Evolutionary conservation across 2,797 vertebrate genomes (phyloP).

Genomic region (Hyperoplus lanceolatus): DNA sequence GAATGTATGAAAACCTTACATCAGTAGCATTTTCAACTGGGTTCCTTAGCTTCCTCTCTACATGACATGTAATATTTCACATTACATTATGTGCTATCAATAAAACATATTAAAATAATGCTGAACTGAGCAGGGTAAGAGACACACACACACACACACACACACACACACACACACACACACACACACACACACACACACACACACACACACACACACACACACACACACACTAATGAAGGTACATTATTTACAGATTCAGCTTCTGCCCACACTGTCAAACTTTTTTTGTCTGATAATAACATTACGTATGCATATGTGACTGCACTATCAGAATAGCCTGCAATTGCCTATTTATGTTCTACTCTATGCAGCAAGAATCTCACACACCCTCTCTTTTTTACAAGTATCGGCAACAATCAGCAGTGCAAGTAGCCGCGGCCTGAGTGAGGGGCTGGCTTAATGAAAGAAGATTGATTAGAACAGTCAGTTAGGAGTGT

Average conservation of each 20-base stretch:
- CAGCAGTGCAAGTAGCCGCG: slow-evolving; percentile 7
- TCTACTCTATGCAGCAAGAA: slow-evolving; percentile 14
- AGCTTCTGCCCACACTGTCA: background rate
- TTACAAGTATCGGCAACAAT: slow-evolving; percentile 24
- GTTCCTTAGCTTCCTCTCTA: too few species aligned
- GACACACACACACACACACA: background rate
- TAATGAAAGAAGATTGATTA: slow-evolving; percentile 53
- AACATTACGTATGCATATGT: slow-evolving; percentile 18
- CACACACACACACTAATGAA: background rate
- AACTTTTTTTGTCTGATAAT: slow-evolving; percentile 9
- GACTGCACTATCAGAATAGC: slow-evolving; percentile 6
- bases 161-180: slow-evolving; percentile 13
- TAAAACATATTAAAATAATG: too few species aligned
- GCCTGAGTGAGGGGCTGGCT: background rate
- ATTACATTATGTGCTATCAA: too few species aligned
- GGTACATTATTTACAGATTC: slow-evolving; percentile 5
- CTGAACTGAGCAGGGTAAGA: too few species aligned
- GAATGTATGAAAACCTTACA: too few species aligned
- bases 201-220: background rate
- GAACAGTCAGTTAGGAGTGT: slow-evolving; percentile 23
- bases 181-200: background rate
- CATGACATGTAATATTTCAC: too few species aligned
- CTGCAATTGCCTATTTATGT: slow-evolving; percentile 16
- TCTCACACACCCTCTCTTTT: background rate
- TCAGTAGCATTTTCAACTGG: too few species aligned